Conservation (phyloP, 2,113 vertebrate species). For the Brienomyrus brachyistius region DNA sequence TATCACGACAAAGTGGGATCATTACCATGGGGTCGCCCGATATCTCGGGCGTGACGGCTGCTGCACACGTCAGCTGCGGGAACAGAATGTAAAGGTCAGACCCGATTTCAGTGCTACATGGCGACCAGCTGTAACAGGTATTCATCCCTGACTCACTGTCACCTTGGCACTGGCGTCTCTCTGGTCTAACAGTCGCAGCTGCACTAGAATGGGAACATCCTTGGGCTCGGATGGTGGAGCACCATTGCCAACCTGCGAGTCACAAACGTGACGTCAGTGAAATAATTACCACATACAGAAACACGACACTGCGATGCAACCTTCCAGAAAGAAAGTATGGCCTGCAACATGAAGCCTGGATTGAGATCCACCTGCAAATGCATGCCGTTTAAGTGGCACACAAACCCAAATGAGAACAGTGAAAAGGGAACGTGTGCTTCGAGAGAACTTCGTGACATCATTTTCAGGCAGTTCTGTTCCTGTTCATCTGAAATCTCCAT, state of each 20-base stretch:
- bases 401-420: not conserved
- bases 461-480: not conserved
- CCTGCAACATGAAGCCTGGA: not conserved
- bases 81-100: not conserved
- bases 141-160: not conserved
- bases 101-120: too few species aligned
- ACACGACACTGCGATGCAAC: not conserved
- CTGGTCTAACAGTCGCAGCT: conserved; percentile 68
- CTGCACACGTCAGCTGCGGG: conserved; percentile 57
- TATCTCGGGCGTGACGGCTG: conserved; percentile 57
- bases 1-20: not conserved
- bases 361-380: not conserved
- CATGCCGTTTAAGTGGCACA: not conserved
- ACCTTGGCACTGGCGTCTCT: conserved; percentile 73
- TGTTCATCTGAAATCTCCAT: not conserved
- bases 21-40: conserved; percentile 62
- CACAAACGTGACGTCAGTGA: not conserved
- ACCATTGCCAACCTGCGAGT: conserved; percentile 41
- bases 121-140: not conserved
- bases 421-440: not conserved
- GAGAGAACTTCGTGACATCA: not conserved
- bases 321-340: not conserved
- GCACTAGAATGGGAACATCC: conserved; percentile 60
- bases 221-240: conserved; percentile 49
- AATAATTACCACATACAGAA: conserved; percentile 8